Base-by-base conservation (phyloP, 2,888 invertebrate species). In the Nephrotoma flavescens region DNA sequence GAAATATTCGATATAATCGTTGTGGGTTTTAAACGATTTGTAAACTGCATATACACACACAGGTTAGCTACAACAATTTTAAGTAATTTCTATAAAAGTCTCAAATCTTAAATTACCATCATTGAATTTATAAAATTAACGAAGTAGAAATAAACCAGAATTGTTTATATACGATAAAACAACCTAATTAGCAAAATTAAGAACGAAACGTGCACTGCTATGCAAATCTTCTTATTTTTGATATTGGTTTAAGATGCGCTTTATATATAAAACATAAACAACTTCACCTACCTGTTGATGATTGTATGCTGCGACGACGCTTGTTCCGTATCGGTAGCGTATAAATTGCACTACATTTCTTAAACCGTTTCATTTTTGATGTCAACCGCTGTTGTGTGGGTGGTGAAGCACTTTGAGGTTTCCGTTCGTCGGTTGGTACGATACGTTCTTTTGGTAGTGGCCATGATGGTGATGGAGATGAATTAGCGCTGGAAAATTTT, bases 331-430 rank as follows among this genome's bases (percentile, higher is more conserved):
- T 88, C 6, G 91, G 91, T 11, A 91, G 88, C 0, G 91, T 91
- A 87, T 91, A 91, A 88, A 91, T 91, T 5, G 91, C 91, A 6
- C 90, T 89, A 86, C 90, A 89, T 87, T 90, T 89, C 19, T 89
- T 88, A 88, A 91, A 91, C 86, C 89, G 89, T 86, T 89, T 89
- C 87, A 91, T 90, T 83, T 88, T 88, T n/a, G 88, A 57, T 42
- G 19, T n/a, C 57, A 85, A 2, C 83, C n/a, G 1, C 41, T 42
- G 86, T 42, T 71, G 85, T 42, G 84, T 88, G 9, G 87, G 42
- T 57, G 87, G 83, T 42, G 88, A 86, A 85, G 87, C 57, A 86
- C 87, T 88, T 42, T 84, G 87, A 42, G 84, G 86, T 47, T 87
- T 87, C 15, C 86, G 86, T 83, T 87, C 83, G 4, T 87, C 9